A percentile compares a stretch with the other conserved stretches of the same genome.
Conservation (phyloP, 1,140 invertebrate species). For the Theocolax elegans region DNA sequence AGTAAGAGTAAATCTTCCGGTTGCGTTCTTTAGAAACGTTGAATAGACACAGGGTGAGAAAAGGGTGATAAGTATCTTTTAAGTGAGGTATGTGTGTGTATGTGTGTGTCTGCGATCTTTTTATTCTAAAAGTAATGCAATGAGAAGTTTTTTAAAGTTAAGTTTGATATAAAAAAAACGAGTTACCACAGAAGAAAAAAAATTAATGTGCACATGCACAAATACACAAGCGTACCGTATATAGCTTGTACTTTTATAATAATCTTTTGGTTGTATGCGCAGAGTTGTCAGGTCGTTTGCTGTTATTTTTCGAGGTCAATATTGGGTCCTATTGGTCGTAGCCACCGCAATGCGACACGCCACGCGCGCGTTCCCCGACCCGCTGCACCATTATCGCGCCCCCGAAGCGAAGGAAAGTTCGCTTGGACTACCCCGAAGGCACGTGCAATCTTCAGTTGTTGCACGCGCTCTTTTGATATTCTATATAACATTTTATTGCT, state of each 20-base stretch:
- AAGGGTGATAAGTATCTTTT: conserved; percentile 1
- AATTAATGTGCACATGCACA: no score
- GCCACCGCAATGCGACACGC: conserved; percentile 57
- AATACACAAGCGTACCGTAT: no score
- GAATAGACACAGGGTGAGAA: conserved; percentile 5
- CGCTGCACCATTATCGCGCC: conserved; percentile 47
- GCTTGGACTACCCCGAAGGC: conserved; percentile 32
- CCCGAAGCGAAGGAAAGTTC: conserved; percentile 42
- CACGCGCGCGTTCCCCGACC: conserved; percentile 41
- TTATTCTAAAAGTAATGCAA: no score
- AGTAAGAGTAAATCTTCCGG: background rate
- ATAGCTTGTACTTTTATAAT: no score
- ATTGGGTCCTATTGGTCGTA: conserved; percentile 55
- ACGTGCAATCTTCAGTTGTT: conserved; percentile 46
- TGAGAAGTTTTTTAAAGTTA: no score
- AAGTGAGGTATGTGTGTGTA: background rate
- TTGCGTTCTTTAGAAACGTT: conserved; percentile 9
- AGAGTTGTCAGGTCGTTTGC: conserved; percentile 26
- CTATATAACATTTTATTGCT: no score
- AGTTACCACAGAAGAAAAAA: no score
- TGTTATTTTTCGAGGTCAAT: conserved; percentile 42
- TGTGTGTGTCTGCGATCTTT: background rate
- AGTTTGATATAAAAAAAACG: no score
- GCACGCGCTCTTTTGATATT: conserved; percentile 28
- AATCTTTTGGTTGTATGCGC: background rate